Conservation (phyloP, 1,140 invertebrate species). For the Formica exsecta region DNA sequence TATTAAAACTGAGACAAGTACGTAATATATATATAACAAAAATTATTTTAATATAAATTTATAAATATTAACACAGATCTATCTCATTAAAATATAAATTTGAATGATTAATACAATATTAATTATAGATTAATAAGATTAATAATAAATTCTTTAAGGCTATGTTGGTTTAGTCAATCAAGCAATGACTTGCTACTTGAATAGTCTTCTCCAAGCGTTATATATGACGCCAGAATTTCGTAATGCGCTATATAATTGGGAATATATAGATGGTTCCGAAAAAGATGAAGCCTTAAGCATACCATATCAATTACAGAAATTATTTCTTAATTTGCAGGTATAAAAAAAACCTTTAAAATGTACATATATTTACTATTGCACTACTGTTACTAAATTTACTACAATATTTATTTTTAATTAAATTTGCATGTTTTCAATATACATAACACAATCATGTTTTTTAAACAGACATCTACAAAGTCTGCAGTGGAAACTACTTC, state of each 20-base stretch:
- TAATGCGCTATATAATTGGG: slow-evolving; percentile 96
- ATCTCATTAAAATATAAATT: neutral
- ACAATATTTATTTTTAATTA: neutral
- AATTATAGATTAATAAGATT: no score
- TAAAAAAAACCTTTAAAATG: slow-evolving; percentile 44
- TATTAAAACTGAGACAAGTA: slow-evolving; percentile 74
- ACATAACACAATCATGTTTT: slow-evolving; percentile 25
- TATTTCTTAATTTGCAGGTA: slow-evolving; percentile 95
- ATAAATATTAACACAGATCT: neutral
- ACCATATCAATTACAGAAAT: slow-evolving; percentile 95
- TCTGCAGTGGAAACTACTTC: slow-evolving; percentile 95
- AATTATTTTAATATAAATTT: slow-evolving; percentile 44
- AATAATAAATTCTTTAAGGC: slow-evolving; percentile 82
- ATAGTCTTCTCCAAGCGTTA: slow-evolving; percentile 95
- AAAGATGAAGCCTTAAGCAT: slow-evolving; percentile 91
- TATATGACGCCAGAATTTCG: slow-evolving; percentile 98
- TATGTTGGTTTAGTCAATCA: slow-evolving; percentile 97
- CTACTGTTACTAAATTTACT: no score
- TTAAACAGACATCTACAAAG: slow-evolving; percentile 90
- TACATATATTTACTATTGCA: neutral
- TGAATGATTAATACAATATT: no score
- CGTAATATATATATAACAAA: slow-evolving; percentile 35
- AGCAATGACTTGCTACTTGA: slow-evolving; percentile 98
- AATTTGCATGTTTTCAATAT: neutral
- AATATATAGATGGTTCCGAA: slow-evolving; percentile 89